Percentiles rank a stretch among this genome's conserved stretches.
phyloP scores from a whole-genome alignment of 2,797 vertebrate species.

The Leucoraja ocellata region DNA sequence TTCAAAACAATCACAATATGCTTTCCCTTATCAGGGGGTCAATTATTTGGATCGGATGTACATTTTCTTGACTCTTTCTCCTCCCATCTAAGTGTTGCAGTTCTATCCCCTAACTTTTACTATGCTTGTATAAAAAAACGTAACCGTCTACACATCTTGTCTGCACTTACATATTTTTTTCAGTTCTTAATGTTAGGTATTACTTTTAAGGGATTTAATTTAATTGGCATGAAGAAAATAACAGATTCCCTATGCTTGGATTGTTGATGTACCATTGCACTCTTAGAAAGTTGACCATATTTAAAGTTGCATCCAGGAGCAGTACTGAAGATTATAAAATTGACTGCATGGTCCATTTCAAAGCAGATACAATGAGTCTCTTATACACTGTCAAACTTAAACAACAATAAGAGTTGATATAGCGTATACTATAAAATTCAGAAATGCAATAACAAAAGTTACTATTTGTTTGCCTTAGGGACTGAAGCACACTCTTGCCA shows the following conservation, averaged over 20 bases:
- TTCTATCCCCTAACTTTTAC: neutral
- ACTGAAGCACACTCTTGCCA: constrained; percentile 39
- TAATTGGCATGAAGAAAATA: constrained; percentile 10
- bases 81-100: too few species aligned
- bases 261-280: neutral
- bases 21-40: too few species aligned
- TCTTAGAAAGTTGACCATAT: neutral
- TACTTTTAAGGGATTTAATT: neutral
- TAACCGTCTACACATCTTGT: neutral
- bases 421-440: constrained; percentile 35
- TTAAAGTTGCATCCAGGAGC: neutral
- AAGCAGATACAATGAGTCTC: neutral
- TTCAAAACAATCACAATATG: neutral
- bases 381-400: neutral
- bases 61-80: neutral
- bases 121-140: neutral
- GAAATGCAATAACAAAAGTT: constrained; percentile 40
- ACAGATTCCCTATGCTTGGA: neutral
- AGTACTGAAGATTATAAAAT: neutral
- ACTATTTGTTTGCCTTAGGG: constrained; percentile 24
- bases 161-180: neutral
- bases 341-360: neutral
- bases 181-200: neutral
- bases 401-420: neutral
- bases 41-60: neutral